Percentiles rank a stretch among this genome's conserved stretches.
These are phyloP conservation scores for Grus americana DNA, from an alignment of 2,113 vertebrate species.

Conservation along the genomic window DNA sequence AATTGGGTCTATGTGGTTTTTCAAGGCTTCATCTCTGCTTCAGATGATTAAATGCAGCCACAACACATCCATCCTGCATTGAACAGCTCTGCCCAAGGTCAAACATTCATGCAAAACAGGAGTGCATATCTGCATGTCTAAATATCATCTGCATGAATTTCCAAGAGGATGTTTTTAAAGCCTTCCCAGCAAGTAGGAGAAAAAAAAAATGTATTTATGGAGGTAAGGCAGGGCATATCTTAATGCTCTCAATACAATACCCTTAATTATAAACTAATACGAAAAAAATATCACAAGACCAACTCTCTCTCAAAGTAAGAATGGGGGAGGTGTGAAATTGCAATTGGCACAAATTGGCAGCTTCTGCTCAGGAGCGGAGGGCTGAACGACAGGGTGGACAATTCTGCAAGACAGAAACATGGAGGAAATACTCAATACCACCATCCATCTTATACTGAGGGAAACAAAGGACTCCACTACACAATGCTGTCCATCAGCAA, in stretches of 20 bases:
- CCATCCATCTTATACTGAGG: not conserved
- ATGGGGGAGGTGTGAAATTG: constrained; percentile 17
- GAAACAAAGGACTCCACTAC: constrained; percentile 31
- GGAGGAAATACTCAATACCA: not conserved
- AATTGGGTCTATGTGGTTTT: constrained; percentile 65
- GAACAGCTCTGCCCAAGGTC: constrained; percentile 74
- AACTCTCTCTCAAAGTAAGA: not conserved
- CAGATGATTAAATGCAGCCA: constrained; percentile 72
- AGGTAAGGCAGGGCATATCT: constrained; percentile 30
- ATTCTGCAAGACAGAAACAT: not conserved
- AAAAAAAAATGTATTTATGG: constrained; percentile 12
- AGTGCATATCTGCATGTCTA: constrained; percentile 64
- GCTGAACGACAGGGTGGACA: not conserved
- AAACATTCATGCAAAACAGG: constrained; percentile 70
- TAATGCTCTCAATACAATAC: constrained; percentile 17
- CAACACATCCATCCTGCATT: constrained; percentile 66
- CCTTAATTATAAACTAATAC: constrained; percentile 33
- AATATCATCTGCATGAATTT: constrained; percentile 56
- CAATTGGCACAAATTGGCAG: constrained; percentile 36
- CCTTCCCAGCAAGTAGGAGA: not conserved
- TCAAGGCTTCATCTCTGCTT: constrained; percentile 64
- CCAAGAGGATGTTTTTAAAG: constrained; percentile 23
- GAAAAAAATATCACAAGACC: not conserved
- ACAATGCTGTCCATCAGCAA: constrained; percentile 21
- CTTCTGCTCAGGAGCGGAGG: not conserved